These are phyloP conservation scores for Staurois parvus DNA, from an alignment of 2,797 vertebrate genomes.

Conservation along the genomic window DNA sequence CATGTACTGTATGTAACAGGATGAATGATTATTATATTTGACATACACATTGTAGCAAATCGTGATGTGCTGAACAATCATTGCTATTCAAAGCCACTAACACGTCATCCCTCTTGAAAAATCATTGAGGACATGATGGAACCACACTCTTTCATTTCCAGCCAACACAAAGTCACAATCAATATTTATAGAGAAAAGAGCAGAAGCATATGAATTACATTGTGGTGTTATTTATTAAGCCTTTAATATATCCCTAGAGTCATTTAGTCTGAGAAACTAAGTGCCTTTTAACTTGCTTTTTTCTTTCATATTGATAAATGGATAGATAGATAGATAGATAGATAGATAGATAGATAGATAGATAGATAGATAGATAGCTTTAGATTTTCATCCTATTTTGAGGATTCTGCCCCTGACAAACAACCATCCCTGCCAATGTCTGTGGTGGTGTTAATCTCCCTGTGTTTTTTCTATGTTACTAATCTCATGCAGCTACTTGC, in stretches of 20 bases:
- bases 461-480: too few species aligned
- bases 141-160: constrained; percentile 8
- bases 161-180: constrained; percentile 19
- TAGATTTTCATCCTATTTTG: too few species aligned
- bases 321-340: constrained; percentile 2
- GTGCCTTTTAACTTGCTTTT: neutral
- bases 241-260: neutral
- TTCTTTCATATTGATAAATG: neutral
- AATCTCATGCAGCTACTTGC: too few species aligned
- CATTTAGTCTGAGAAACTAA: neutral
- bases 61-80: constrained; percentile 47
- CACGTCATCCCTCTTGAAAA: constrained; percentile 28
- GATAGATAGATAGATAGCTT: constrained; percentile 21
- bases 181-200: constrained; percentile 11
- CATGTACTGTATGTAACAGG: constrained; percentile 11
- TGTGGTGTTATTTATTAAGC: neutral
- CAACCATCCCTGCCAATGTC: too few species aligned
- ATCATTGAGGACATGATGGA: constrained; percentile 6
- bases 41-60: constrained; percentile 52
- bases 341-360: neutral
- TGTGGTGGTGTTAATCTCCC: too few species aligned
- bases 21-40: constrained; percentile 51
- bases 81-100: constrained; percentile 44
- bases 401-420: too few species aligned
- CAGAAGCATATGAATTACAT: constrained; percentile 2